phyloP scores from a whole-genome alignment of 2,797 vertebrate species.

The Falco novaeseelandiae region DNA sequence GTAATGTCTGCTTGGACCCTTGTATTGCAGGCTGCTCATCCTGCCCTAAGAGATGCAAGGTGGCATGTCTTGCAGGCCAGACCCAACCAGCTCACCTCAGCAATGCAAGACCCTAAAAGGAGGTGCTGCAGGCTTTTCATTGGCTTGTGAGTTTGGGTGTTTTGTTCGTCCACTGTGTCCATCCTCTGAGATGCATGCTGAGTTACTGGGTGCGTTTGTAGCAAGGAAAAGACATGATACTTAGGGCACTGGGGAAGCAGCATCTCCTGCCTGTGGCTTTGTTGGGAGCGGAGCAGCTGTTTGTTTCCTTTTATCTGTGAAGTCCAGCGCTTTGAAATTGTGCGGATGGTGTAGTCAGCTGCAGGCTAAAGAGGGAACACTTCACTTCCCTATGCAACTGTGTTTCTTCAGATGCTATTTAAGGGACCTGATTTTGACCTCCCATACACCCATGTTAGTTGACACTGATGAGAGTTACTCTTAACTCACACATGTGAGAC shows the following conservation, averaged over 20 bases:
- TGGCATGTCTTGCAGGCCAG: not conserved
- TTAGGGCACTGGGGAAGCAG: not conserved
- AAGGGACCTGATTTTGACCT: not conserved
- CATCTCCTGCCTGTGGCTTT: not conserved
- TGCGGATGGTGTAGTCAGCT: fast-evolving
- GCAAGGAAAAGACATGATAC: not conserved
- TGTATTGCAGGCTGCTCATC: not conserved
- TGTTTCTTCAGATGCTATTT: not conserved
- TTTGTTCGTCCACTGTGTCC: not conserved
- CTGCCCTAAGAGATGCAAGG: not conserved
- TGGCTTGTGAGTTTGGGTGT: not conserved
- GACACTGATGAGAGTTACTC: not conserved
- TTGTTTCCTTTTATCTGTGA: not conserved
- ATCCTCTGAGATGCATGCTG: not conserved
- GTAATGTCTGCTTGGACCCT: not conserved
- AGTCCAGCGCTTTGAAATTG: not conserved
- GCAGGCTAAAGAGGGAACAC: not conserved
- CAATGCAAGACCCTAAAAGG: not conserved
- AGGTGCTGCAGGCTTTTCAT: not conserved
- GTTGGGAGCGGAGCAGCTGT: not conserved
- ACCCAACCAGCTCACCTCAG: not conserved
- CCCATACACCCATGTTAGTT: not conserved
- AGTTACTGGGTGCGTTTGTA: fast-evolving
- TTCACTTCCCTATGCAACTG: not conserved
- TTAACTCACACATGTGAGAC: not conserved